Evolutionary conservation across 1,140 invertebrate genomes (phyloP).

Genomic region (Temnothorax longispinosus): DNA sequence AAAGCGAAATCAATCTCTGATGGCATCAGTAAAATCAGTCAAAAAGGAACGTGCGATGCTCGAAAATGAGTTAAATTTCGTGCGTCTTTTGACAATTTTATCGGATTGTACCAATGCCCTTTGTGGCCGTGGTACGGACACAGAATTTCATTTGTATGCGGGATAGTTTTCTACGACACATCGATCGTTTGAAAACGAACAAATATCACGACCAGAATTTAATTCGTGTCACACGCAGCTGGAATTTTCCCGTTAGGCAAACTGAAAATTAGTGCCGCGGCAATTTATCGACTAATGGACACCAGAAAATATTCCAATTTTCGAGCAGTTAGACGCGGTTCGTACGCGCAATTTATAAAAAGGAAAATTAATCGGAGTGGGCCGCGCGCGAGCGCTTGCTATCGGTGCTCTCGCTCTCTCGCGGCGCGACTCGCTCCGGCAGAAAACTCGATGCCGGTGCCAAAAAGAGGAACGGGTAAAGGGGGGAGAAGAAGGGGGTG

Average conservation of each 20-base stretch:
- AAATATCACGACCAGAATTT: conserved; percentile 51
- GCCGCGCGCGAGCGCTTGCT: conserved; percentile 19
- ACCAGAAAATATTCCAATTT: conserved; percentile 57
- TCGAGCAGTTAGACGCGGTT: conserved; percentile 35
- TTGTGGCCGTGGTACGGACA: conserved; percentile 9
- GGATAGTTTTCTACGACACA: conserved; percentile 44
- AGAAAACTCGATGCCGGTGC: conserved; percentile 2
- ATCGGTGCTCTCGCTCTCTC: background rate
- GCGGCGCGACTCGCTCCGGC: background rate
- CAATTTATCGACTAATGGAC: conserved; percentile 60
- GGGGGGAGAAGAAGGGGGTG: background rate
- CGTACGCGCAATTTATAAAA: conserved; percentile 41
- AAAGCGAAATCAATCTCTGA: background rate
- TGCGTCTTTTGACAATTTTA: background rate
- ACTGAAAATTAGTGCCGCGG: conserved; percentile 47
- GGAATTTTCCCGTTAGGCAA: conserved; percentile 48
- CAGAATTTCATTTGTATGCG: conserved; percentile 45
- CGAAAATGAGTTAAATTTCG: conserved; percentile 1
- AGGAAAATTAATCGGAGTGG: conserved; percentile 42
- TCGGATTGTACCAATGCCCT: conserved; percentile 10
- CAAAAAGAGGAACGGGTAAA: background rate
- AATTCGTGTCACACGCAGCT: conserved; percentile 56
- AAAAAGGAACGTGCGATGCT: conserved; percentile 7
- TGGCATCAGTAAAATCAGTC: background rate
- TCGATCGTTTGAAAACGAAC: conserved; percentile 39